Conservation (phyloP, 2,797 vertebrate species). For the Artibeus jamaicensis region DNA sequence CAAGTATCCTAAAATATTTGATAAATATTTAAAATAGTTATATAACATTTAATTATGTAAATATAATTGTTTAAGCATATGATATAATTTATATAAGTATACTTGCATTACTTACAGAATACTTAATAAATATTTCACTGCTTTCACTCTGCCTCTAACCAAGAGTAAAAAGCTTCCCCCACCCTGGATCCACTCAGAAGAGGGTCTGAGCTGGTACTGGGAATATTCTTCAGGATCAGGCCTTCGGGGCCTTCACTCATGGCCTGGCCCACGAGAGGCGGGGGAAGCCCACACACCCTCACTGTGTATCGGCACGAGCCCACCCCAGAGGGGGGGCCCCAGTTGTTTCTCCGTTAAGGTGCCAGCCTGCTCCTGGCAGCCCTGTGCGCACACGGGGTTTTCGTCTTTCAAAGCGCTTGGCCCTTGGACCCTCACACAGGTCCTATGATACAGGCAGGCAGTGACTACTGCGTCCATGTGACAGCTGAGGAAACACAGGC, state of each 20-base stretch:
- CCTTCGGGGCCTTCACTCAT: background rate
- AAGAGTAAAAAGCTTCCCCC: background rate
- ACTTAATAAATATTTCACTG: background rate
- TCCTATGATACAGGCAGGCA: background rate
- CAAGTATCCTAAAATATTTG: background rate
- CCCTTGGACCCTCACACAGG: background rate
- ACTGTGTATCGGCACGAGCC: background rate
- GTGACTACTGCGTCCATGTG: background rate
- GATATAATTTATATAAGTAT: background rate
- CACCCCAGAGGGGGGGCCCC: fast-evolving
- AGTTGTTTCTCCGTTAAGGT: background rate
- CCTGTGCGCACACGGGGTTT: background rate
- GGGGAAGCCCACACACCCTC: background rate
- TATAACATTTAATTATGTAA: background rate
- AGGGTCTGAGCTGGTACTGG: background rate
- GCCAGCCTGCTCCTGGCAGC: background rate
- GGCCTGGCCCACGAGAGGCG: background rate
- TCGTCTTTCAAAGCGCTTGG: background rate
- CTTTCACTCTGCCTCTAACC: background rate
- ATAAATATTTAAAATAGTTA: background rate
- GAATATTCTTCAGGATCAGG: background rate
- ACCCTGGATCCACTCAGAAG: background rate
- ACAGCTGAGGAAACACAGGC: background rate
- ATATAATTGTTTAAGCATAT: background rate
- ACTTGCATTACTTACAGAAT: background rate